A percentile compares a stretch with the other conserved stretches of the same genome.
Conservation (phyloP, 2,797 vertebrate species). For the Micrastur ruficollis region DNA sequence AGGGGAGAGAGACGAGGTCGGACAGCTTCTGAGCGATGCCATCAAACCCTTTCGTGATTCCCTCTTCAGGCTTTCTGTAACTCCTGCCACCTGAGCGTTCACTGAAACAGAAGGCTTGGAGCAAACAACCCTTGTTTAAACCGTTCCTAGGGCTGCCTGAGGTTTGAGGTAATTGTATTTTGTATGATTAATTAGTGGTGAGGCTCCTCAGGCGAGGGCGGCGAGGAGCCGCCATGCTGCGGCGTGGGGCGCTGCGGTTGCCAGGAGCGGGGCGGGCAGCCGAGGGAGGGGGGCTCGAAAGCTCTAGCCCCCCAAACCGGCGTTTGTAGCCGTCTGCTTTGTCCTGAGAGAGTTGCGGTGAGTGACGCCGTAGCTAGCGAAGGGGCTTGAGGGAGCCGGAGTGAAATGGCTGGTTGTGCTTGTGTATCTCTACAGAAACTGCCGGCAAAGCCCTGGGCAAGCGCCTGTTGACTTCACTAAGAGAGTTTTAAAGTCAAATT, state of each 20-base stretch:
- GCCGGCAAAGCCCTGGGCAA: not conserved
- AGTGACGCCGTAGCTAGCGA: too few species aligned
- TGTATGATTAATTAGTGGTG: not conserved
- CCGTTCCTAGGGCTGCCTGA: not conserved
- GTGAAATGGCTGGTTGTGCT: rapidly evolving
- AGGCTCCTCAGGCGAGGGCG: not conserved
- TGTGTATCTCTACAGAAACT: too few species aligned
- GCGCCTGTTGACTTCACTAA: not conserved
- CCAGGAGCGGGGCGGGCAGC: too few species aligned
- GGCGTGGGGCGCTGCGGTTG: too few species aligned
- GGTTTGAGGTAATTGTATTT: not conserved
- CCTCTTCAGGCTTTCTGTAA: not conserved
- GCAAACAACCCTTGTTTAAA: not conserved
- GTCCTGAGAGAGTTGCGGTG: not conserved
- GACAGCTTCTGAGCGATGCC: not conserved
- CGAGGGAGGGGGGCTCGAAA: not conserved
- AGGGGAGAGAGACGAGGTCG: not conserved
- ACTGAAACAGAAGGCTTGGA: not conserved
- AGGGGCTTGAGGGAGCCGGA: not conserved
- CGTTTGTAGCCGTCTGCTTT: not conserved
- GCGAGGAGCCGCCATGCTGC: not conserved
- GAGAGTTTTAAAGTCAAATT: not conserved
- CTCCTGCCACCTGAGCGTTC: not conserved
- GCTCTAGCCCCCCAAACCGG: not conserved
- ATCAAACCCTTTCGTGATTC: not conserved